A percentile compares a stretch with the other conserved stretches of the same genome.
Evolutionary conservation across 2,888 invertebrate species (phyloP).

Genomic region (Trichogramma evanescens): DNA sequence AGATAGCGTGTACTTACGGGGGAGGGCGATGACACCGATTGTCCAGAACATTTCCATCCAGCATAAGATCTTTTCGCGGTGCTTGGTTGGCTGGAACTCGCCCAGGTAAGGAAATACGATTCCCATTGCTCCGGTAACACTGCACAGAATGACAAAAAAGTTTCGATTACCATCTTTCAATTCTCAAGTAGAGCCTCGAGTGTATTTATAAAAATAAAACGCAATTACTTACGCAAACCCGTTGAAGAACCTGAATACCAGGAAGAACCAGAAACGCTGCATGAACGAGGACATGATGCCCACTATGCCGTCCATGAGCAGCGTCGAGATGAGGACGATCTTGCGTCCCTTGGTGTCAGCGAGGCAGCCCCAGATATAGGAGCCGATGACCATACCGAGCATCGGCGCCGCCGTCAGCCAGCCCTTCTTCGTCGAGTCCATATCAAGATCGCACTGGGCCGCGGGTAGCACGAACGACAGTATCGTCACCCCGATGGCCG

Average conservation of each 20-base stretch:
- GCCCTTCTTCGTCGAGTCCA: conserved; percentile 47
- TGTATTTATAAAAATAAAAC: not conserved
- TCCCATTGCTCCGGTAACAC: conserved; percentile 76
- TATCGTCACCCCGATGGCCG: conserved; percentile 50
- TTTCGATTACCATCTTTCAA: not conserved
- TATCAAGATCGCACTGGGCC: conserved; percentile 48
- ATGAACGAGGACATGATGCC: conserved; percentile 69
- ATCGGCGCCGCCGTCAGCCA: conserved; percentile 47
- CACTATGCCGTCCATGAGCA: conserved; percentile 66
- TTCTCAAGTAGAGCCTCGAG: not conserved
- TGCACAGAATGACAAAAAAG: conserved; percentile 39
- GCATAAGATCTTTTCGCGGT: conserved; percentile 72
- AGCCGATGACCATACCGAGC: conserved; percentile 67
- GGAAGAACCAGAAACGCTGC: conserved; percentile 65
- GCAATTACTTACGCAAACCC: conserved; percentile 67
- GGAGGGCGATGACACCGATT: conserved; percentile 66
- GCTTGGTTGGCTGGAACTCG: conserved; percentile 73
- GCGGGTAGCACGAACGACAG: conserved; percentile 54
- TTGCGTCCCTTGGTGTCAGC: conserved; percentile 78
- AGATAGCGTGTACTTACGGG: conserved; percentile 51
- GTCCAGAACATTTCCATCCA: conserved; percentile 87
- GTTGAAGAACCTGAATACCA: conserved; percentile 67
- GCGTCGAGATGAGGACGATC: conserved; percentile 63
- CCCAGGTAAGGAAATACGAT: conserved; percentile 76
- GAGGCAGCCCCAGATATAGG: conserved; percentile 78